Conservation (phyloP, 1,140 invertebrate species). For the Drosophila parabipectinata region DNA sequence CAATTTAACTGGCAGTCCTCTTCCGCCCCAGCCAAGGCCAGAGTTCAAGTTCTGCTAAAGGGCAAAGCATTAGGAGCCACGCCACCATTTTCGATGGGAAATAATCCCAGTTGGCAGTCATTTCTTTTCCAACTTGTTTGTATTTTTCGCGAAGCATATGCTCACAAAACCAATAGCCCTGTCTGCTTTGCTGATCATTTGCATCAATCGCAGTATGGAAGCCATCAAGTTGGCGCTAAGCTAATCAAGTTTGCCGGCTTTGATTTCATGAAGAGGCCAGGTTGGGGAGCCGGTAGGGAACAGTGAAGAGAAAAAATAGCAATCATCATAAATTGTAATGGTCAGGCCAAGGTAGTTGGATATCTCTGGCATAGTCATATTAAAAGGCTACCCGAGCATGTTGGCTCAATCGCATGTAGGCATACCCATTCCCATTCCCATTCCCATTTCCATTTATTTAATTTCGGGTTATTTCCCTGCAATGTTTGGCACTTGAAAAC, state of each 20-base stretch:
- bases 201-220: constrained; percentile 69
- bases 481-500: constrained; percentile 40
- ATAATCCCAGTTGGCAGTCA: constrained; percentile 31
- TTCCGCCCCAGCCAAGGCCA: constrained; percentile 42
- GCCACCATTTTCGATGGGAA: constrained; percentile 57
- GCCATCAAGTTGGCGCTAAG: constrained; percentile 66
- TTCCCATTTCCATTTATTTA: constrained; percentile 52
- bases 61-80: constrained; percentile 40
- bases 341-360: constrained; percentile 50
- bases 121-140: constrained; percentile 34
- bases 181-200: constrained; percentile 60
- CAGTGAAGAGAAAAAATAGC: constrained; percentile 38
- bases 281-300: background rate
- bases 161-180: constrained; percentile 61
- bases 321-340: constrained; percentile 81
- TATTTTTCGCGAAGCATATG: constrained; percentile 38
- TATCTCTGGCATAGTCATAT: constrained; percentile 44
- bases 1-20: constrained; percentile 18
- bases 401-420: constrained; percentile 37
- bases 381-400: constrained; percentile 15
- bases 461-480: constrained; percentile 34
- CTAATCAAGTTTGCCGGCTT: constrained; percentile 70
- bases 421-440: constrained; percentile 44
- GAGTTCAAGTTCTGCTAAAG: constrained; percentile 75
- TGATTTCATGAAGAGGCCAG: constrained; percentile 14